These are phyloP conservation scores for Gavia stellata DNA, from an alignment of 2,113 vertebrate genomes.

Conservation along the genomic window DNA sequence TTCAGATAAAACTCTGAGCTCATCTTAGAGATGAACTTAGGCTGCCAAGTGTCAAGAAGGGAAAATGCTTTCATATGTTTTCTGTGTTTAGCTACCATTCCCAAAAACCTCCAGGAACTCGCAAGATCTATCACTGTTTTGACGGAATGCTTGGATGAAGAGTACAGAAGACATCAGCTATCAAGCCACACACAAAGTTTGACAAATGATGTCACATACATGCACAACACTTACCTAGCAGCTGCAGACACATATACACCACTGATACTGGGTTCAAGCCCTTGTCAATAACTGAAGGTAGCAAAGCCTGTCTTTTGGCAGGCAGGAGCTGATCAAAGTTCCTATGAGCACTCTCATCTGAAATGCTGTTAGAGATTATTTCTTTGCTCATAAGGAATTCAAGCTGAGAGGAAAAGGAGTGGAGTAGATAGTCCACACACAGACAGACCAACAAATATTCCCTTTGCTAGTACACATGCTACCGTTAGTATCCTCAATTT, in stretches of 20 bases:
- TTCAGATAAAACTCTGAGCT: not conserved
- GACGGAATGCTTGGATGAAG: not conserved
- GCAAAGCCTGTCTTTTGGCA: not conserved
- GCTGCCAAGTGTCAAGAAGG: not conserved
- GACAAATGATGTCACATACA: not conserved
- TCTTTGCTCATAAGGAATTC: not conserved
- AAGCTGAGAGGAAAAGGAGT: not conserved
- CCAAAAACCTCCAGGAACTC: not conserved
- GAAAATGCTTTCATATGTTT: not conserved
- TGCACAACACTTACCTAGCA: not conserved
- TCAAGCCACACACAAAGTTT: not conserved
- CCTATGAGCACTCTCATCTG: not conserved
- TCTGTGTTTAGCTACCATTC: not conserved
- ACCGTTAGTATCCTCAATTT: not conserved
- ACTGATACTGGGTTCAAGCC: not conserved
- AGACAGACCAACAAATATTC: not conserved
- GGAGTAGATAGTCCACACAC: not conserved
- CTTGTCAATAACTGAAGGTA: not conserved
- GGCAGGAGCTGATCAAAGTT: not conserved
- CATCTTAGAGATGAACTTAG: not conserved
- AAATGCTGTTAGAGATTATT: not conserved
- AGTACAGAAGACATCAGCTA: not conserved
- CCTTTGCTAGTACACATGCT: not conserved
- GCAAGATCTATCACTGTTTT: not conserved
- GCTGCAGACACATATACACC: not conserved